Evolutionary conservation across 1,140 invertebrate genomes (phyloP).

Genomic region (Temnothorax nylanderi): DNA sequence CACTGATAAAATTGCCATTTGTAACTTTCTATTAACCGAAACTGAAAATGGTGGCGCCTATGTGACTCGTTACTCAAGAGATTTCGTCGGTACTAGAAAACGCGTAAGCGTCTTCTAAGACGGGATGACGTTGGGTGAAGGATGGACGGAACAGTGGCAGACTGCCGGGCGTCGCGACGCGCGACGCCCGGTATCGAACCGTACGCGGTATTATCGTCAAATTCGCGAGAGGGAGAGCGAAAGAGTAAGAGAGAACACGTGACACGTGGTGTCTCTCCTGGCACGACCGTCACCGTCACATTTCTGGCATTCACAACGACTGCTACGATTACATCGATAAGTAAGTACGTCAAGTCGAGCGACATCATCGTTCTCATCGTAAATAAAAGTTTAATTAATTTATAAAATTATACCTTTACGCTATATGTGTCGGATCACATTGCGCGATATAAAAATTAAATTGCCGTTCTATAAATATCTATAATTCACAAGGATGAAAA

Average conservation of each 20-base stretch:
- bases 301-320: constrained; percentile 26
- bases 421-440: neutral
- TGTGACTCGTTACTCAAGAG: constrained; percentile 9
- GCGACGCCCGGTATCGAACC: constrained; percentile 80
- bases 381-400: neutral
- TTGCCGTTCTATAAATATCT: neutral
- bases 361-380: neutral
- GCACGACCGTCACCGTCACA: constrained; percentile 28
- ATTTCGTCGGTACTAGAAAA: constrained; percentile 53
- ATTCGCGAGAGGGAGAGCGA: constrained; percentile 35
- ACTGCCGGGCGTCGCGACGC: constrained; percentile 84
- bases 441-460: neutral
- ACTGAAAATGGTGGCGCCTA: constrained; percentile 33
- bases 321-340: constrained; percentile 10
- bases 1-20: neutral
- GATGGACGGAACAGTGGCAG: constrained; percentile 78
- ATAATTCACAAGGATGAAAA: neutral
- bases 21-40: constrained; percentile 35
- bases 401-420: neutral
- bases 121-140: constrained; percentile 67
- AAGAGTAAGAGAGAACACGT: constrained; percentile 32
- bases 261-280: constrained; percentile 48
- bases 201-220: constrained; percentile 74
- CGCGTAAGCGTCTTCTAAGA: neutral
- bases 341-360: neutral